A percentile compares a stretch with the other conserved stretches of the same genome.
phyloP scores from a whole-genome alignment of 1,140 invertebrate genomes.

The Hesperophylax magnus region DNA sequence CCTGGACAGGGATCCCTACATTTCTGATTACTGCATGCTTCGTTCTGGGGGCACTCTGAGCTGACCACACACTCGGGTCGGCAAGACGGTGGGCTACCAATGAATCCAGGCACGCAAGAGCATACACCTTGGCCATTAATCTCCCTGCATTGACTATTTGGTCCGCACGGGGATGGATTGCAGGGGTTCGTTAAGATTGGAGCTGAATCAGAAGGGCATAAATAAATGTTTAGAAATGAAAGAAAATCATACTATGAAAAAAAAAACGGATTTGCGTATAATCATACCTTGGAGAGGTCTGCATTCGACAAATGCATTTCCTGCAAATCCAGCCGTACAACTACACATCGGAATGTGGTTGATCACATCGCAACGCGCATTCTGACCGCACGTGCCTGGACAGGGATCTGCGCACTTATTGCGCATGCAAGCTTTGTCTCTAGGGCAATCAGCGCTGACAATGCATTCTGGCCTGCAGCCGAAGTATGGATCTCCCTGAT shows the following conservation, averaged over 20 bases:
- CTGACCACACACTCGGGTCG: conserved; percentile 80
- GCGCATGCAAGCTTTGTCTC: conserved; percentile 78
- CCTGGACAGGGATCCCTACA: conserved; percentile 65
- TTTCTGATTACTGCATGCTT: conserved; percentile 76
- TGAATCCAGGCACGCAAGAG: conserved; percentile 78
- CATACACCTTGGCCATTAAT: conserved; percentile 79
- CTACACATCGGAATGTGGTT: conserved; percentile 79
- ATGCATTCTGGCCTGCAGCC: conserved; percentile 79
- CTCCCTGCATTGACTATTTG: conserved; percentile 80
- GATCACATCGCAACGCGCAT: conserved; percentile 76
- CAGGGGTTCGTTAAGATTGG: conserved; percentile 70
- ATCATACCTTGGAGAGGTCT: conserved; percentile 63
- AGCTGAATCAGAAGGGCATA: conserved; percentile 34
- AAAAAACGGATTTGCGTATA: conserved; percentile 60
- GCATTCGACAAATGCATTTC: conserved; percentile 78
- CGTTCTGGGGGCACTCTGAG: conserved; percentile 77
- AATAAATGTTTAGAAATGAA: conserved; percentile 57
- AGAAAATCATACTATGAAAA: not conserved
- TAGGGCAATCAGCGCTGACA: conserved; percentile 77
- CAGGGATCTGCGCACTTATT: conserved; percentile 84
- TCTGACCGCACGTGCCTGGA: conserved; percentile 77
- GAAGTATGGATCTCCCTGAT: conserved; percentile 73
- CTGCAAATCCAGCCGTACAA: conserved; percentile 74
- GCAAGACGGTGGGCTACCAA: conserved; percentile 81
- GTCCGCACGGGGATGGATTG: conserved; percentile 79